phyloP scores from a whole-genome alignment of 2,888 invertebrate species.

The Andrena chrysosceles region DNA sequence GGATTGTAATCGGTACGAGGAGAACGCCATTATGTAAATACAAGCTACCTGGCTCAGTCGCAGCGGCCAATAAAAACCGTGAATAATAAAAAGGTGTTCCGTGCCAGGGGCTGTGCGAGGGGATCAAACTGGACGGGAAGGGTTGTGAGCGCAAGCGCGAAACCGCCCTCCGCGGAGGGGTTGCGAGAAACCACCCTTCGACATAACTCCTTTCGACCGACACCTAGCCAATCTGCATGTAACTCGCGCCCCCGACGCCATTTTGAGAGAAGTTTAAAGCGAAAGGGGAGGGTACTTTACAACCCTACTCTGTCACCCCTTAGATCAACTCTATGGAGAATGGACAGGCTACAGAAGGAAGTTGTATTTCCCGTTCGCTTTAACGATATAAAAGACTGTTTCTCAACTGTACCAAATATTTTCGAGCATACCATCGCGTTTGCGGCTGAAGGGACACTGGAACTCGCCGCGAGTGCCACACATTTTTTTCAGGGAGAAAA shows the following conservation, averaged over 20 bases:
- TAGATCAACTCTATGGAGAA: not conserved
- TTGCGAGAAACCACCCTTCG: conserved; percentile 75
- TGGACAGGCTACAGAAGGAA: not conserved
- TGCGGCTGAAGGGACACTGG: not conserved
- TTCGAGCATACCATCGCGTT: not conserved
- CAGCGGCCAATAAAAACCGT: conserved; percentile 74
- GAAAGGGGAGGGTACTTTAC: conserved; percentile 62
- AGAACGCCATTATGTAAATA: conserved; percentile 73
- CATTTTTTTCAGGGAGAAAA: conserved; percentile 3
- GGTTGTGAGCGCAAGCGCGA: conserved; percentile 82
- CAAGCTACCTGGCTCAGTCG: conserved; percentile 48
- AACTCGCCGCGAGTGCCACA: conserved; percentile 8
- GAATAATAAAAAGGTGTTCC: conserved; percentile 76
- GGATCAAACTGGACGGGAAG: conserved; percentile 64
- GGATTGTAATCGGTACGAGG: not conserved
- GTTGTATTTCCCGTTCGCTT: not conserved
- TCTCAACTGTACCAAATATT: not conserved
- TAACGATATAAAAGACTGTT: not conserved
- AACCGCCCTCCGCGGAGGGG: conserved; percentile 80
- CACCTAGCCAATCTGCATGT: conserved; percentile 84
- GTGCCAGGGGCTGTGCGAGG: conserved; percentile 41
- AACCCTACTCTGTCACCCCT: conserved; percentile 18
- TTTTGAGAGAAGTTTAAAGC: conserved; percentile 80
- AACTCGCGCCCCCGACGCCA: conserved; percentile 77
- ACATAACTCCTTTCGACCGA: conserved; percentile 77